These are phyloP conservation scores for Linurgus olivaceus DNA, from an alignment of 2,797 vertebrate species.

Conservation along the genomic window DNA sequence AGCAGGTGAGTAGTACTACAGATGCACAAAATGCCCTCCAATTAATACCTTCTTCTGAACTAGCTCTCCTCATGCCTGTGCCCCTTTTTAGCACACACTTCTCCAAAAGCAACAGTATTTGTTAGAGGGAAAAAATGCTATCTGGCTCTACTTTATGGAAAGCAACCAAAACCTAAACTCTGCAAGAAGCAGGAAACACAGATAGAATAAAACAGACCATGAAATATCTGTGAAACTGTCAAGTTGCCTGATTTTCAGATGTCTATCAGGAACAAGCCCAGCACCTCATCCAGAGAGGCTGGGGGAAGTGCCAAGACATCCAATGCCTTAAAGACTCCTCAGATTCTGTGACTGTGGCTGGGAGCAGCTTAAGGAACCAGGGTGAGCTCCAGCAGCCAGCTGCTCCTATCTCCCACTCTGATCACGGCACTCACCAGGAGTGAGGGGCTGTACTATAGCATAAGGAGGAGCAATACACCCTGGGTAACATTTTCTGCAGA, in stretches of 20 bases:
- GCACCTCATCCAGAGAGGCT: not conserved
- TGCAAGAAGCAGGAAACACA: not conserved
- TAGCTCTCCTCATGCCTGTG: not conserved
- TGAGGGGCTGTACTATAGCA: not conserved
- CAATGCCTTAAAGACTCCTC: not conserved
- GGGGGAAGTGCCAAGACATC: not conserved
- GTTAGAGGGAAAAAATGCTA: not conserved
- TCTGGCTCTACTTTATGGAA: not conserved
- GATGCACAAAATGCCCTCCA: not conserved
- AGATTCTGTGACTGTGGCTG: not conserved
- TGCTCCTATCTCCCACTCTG: not conserved
- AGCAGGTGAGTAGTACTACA: not conserved
- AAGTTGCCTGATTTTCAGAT: not conserved
- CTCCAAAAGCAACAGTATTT: not conserved
- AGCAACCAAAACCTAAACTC: not conserved
- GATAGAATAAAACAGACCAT: not conserved
- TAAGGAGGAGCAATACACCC: accelerated
- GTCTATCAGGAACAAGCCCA: not conserved
- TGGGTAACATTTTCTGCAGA: not conserved
- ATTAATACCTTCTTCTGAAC: not conserved
- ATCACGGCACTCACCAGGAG: not conserved
- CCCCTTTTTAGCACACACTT: not conserved
- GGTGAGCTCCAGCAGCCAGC: not conserved
- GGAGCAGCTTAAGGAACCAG: not conserved
- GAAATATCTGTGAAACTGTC: not conserved